These are phyloP conservation scores for Lepus europaeus DNA, from an alignment of 2,113 vertebrate genomes.

Conservation along the genomic window DNA sequence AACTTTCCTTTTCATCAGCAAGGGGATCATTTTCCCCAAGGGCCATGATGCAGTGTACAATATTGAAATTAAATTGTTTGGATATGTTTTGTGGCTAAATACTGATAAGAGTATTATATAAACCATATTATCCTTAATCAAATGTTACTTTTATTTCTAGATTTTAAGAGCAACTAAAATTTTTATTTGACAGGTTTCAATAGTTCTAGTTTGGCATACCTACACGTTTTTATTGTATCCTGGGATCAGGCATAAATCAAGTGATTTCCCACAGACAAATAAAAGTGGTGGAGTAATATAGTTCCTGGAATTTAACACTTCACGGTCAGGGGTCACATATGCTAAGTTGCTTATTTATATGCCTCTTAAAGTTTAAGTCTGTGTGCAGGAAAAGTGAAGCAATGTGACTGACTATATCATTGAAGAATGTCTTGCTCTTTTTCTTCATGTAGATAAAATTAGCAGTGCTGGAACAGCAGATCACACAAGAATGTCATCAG, in stretches of 20 bases:
- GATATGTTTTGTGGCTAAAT: conserved; percentile 59
- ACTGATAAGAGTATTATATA: conserved; percentile 67
- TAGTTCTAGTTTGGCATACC: conserved; percentile 76
- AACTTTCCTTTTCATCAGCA: conserved; percentile 19
- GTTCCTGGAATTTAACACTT: conserved; percentile 88
- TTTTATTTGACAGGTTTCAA: conserved; percentile 80
- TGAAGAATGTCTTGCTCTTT: conserved; percentile 84
- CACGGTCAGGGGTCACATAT: conserved; percentile 88
- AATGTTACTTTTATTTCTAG: conserved; percentile 79
- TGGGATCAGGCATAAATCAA: conserved; percentile 87
- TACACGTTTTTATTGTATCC: conserved; percentile 85
- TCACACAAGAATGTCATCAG: conserved; percentile 60
- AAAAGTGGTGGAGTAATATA: conserved; percentile 86
- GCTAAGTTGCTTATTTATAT: conserved; percentile 88
- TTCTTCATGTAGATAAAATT: conserved; percentile 78
- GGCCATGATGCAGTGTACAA: not conserved
- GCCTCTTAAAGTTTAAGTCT: conserved; percentile 85
- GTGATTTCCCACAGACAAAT: conserved; percentile 85
- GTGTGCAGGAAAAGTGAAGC: conserved; percentile 84
- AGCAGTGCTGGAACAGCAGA: conserved; percentile 75
- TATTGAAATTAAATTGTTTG: conserved; percentile 64
- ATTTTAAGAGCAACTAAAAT: conserved; percentile 76
- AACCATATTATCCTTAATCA: conserved; percentile 72
- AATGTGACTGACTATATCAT: conserved; percentile 82
- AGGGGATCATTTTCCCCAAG: conserved; percentile 21